Evolutionary conservation across 2,113 vertebrate genomes (phyloP).

Genomic region (Boulengerochromis microlepis): DNA sequence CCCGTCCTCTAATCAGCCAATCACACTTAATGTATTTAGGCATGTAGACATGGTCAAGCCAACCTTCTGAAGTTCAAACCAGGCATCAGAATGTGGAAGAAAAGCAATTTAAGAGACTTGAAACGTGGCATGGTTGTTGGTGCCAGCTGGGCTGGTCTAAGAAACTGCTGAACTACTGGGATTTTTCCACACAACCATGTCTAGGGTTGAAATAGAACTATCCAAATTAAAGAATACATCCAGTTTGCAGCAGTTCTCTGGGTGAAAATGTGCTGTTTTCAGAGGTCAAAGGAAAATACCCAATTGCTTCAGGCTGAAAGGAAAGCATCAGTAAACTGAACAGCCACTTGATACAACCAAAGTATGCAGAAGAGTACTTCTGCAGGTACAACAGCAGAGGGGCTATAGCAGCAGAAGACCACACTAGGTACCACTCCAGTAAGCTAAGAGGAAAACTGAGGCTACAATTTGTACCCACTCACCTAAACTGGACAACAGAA

Average conservation of each 20-base stretch:
- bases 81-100: not conserved
- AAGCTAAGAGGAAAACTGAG: not conserved
- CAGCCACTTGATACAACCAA: not conserved
- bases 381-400: not conserved
- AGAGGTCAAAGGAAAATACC: not conserved
- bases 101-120: not conserved
- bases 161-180: not conserved
- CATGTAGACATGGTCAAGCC: rapidly evolving
- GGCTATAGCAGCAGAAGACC: rapidly evolving
- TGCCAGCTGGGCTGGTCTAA: not conserved
- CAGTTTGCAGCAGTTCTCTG: not conserved
- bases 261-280: not conserved
- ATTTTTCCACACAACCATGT: rapidly evolving
- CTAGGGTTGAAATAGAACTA: not conserved
- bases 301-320: not conserved
- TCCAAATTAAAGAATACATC: not conserved
- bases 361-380: not conserved
- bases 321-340: not conserved
- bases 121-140: not conserved
- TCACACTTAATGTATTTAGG: not conserved
- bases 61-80: not conserved
- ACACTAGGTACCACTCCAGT: not conserved
- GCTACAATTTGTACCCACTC: not conserved
- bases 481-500: not conserved
- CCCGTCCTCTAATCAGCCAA: not conserved